Evolutionary conservation across 2,797 vertebrate genomes (phyloP).

Genomic region (Glyptemys insculpta): DNA sequence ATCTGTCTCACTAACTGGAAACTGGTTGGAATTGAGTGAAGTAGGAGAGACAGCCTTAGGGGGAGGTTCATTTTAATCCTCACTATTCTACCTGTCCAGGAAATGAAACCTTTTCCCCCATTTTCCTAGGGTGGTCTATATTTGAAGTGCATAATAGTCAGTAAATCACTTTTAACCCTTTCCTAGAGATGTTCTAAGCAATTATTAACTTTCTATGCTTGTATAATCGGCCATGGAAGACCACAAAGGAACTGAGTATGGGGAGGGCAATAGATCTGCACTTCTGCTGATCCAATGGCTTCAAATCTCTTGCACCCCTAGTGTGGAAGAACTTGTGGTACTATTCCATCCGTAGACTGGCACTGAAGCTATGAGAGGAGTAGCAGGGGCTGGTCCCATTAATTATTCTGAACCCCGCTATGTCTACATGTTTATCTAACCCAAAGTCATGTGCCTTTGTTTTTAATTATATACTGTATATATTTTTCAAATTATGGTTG

Average conservation of each 20-base stretch:
- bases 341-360: background rate
- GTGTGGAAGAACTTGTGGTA: background rate
- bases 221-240: background rate
- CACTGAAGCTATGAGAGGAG: background rate
- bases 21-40: background rate
- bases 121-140: background rate
- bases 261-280: background rate
- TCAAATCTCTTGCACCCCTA: background rate
- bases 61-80: background rate
- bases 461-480: background rate
- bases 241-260: background rate
- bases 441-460: background rate
- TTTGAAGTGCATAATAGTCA: background rate
- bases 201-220: background rate
- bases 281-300: background rate
- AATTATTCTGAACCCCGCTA: background rate
- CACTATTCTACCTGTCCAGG: background rate
- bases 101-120: background rate
- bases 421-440: background rate
- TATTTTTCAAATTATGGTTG: background rate
- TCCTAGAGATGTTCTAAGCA: background rate
- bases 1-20: background rate
- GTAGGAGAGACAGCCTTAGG: background rate
- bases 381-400: background rate
- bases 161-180: background rate